Base-by-base conservation (phyloP, 1,140 invertebrate genomes). In the Pseudoatta argentina region DNA sequence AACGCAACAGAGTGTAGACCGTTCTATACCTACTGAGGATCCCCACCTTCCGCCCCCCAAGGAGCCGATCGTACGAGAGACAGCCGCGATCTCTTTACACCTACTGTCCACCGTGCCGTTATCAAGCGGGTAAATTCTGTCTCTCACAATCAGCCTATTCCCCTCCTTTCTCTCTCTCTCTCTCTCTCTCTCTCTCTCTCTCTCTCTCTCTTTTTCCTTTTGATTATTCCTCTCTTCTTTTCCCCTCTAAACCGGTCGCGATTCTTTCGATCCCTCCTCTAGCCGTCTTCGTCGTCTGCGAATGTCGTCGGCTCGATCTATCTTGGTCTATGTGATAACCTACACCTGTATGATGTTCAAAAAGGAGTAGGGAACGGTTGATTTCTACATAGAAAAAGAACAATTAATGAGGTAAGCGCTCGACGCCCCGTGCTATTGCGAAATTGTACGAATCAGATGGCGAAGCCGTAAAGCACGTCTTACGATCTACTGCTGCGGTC, bases 51-150 rank as follows among this genome's bases (percentile, higher is more conserved):
- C 75, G 75, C 48, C 78, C 63, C 48, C 63, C 79, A 69, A 92
- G 86, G 87, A 90, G 64, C 72, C 85, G 87, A 88, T 86, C 83
- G 51, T 71, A 81, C 64, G 69, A 88, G 85, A 82, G 57, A 88
- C 71, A 88, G 77, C 72, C 71, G 73, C 87, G 83, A 51, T 83
- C 69, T 64, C 21, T 53, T 73, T 59, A 59, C 55, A 61, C 55
- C 89, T 30, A 61, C 83, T 81, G 87, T 88, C 85, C 85, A 77
- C 39, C 75, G 87, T 82, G 83, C 82, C 86, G 90, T 91, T 92
- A 92, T 91, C 91, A 89, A 91, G 78, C 86, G 86, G 90, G 90
- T 89, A 87, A 87, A 88, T 91, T 90, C 86, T 88, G 77, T 86
- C 91, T 91, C 86, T 85, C 59, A 55, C 85, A 57, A 87, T 77